phyloP scores from a whole-genome alignment of 2,797 vertebrate genomes.

The Lophius americanus region DNA sequence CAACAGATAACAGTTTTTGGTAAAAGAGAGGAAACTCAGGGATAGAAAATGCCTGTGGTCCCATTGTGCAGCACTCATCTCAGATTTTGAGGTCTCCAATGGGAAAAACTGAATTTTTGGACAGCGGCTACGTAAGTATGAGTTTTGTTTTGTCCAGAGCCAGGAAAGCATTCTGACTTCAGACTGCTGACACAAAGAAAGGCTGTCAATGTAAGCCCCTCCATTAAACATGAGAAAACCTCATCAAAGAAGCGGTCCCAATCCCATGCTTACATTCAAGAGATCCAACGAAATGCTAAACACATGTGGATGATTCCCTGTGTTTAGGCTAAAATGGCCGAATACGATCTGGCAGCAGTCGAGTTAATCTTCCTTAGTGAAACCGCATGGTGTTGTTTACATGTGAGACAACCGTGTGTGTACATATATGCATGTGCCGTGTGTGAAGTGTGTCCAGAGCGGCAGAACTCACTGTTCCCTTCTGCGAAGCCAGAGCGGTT shows the following conservation, averaged over 20 bases:
- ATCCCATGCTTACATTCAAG: conserved; percentile 71
- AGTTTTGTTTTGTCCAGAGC: conserved; percentile 61
- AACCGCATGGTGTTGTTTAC: conserved; percentile 78
- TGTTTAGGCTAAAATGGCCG: conserved; percentile 76
- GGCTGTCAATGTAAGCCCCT: conserved; percentile 54
- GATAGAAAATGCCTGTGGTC: conserved; percentile 7
- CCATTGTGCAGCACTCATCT: conserved; percentile 36
- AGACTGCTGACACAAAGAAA: conserved; percentile 71
- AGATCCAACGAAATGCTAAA: conserved; percentile 73
- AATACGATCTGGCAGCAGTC: conserved; percentile 71
- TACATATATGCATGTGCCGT: conserved; percentile 32
- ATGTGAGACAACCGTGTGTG: conserved; percentile 64
- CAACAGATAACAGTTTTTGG: too few relatives aligned
- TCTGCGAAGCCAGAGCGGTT: conserved; percentile 59
- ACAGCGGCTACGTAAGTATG: conserved; percentile 49
- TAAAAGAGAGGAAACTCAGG: conserved; percentile 26
- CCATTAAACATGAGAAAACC: conserved; percentile 64
- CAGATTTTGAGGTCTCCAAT: conserved; percentile 47
- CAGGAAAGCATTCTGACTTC: conserved; percentile 60
- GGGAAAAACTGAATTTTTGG: conserved; percentile 40
- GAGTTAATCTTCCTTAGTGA: conserved; percentile 75
- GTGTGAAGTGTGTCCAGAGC: conserved; percentile 49
- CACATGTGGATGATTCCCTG: conserved; percentile 68
- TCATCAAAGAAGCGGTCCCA: conserved; percentile 73
- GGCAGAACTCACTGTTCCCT: conserved; percentile 73